Percentiles rank a stretch among this genome's conserved stretches.
phyloP scores from a whole-genome alignment of 2,797 vertebrate genomes.

The Parauchenoglanis ngamensis region DNA sequence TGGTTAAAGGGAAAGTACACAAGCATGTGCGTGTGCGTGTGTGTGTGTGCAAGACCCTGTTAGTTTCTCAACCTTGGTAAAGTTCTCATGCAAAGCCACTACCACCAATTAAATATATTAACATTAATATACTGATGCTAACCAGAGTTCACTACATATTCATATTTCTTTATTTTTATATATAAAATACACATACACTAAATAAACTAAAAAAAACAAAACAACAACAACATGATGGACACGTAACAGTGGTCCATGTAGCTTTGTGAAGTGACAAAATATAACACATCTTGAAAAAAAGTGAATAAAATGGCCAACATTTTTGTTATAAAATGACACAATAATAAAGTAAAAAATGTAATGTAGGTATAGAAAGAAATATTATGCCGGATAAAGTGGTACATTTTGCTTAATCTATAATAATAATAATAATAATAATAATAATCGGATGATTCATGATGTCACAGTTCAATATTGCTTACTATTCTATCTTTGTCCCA shows the following conservation, averaged over 20 bases:
- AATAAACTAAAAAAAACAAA: too few relatives aligned
- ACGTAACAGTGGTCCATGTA: not conserved
- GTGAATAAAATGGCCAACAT: too few relatives aligned
- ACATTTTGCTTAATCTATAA: not conserved
- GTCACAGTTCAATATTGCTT: not conserved
- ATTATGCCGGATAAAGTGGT: not conserved
- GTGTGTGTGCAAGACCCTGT: not conserved
- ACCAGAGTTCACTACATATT: too few relatives aligned
- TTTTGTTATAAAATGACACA: not conserved
- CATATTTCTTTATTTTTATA: not conserved
- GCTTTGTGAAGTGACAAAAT: not conserved
- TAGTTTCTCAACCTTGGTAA: not conserved
- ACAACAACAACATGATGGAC: not conserved
- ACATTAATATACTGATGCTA: too few relatives aligned
- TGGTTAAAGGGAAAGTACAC: constrained; percentile 36
- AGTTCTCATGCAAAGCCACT: not conserved
- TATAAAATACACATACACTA: not conserved
- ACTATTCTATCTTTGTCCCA: not conserved
- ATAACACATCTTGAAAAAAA: not conserved
- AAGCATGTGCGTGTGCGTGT: not conserved
- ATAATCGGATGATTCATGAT: not conserved
- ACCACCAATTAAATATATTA: not conserved
- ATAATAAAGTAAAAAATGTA: not conserved
- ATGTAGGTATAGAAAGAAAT: not conserved
- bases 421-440: not conserved